A percentile compares a stretch with the other conserved stretches of the same genome.
phyloP scores from a whole-genome alignment of 35 echinoderm and acorn worm species.

The Diadema setosum region DNA sequence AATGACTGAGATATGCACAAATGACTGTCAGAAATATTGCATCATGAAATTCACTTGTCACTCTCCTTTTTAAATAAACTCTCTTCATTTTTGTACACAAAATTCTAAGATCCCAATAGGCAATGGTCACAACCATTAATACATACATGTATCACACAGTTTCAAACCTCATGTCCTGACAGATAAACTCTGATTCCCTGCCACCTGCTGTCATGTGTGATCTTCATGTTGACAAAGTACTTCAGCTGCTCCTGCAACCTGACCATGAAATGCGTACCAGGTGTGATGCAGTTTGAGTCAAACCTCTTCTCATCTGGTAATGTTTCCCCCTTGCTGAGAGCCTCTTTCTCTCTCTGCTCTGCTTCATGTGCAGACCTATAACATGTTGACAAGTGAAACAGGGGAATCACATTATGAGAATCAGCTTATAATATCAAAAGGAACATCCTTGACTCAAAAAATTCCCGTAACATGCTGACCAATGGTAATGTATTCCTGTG shows the following conservation, averaged over 20 bases:
- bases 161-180: conserved; percentile 89
- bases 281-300: conserved; percentile 99
- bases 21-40: not conserved
- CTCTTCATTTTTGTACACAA: too few species aligned
- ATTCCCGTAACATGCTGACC: too few species aligned
- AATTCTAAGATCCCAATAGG: too few species aligned
- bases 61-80: too few species aligned
- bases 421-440: not conserved
- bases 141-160: not conserved
- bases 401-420: not conserved
- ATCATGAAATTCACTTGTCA: not conserved
- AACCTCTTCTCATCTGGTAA: conserved; percentile 87
- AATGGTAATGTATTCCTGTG: too few species aligned
- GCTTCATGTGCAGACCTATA: conserved; percentile 69
- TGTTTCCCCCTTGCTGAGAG: conserved; percentile 71
- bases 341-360: conserved; percentile 74
- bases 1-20: too few species aligned
- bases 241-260: conserved; percentile 78
- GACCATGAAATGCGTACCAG: conserved; percentile 94
- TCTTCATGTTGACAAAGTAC: conserved; percentile 87
- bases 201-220: conserved; percentile 74
- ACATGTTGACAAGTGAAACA: too few species aligned
- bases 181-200: conserved; percentile 78
- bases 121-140: too few species aligned
- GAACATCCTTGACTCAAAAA: not conserved